A percentile compares a stretch with the other conserved stretches of the same genome.
Evolutionary conservation across 30 jellyfish, hydroid and myxozoan genomes (phyloP).

Genomic region (Catostylus mosaicus): DNA sequence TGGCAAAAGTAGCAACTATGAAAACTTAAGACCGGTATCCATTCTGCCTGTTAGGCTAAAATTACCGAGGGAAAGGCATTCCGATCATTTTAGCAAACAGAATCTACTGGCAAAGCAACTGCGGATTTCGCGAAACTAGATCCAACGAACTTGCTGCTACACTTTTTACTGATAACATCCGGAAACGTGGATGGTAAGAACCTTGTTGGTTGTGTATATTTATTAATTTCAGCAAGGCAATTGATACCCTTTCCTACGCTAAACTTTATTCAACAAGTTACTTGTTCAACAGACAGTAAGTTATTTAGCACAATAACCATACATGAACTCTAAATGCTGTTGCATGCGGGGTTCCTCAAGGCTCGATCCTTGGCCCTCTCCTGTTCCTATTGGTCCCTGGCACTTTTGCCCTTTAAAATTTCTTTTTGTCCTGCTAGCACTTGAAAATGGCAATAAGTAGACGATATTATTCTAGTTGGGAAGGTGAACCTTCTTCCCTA

Average conservation of each 20-base stretch:
- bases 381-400: slow-evolving; percentile 15
- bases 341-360: slow-evolving; percentile 43
- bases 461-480: too few species aligned
- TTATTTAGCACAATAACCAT: background rate
- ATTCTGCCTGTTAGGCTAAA: too few species aligned
- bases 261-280: background rate
- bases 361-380: slow-evolving; percentile 45
- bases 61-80: background rate
- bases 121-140: background rate
- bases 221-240: background rate
- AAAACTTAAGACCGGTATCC: too few species aligned
- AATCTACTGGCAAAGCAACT: background rate
- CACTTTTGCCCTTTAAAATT: too few species aligned
- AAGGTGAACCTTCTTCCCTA: too few species aligned
- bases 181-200: background rate
- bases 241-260: background rate
- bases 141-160: slow-evolving; percentile 1
- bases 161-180: background rate
- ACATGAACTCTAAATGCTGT: slow-evolving; percentile 1
- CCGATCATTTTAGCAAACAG: background rate
- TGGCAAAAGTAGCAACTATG: too few species aligned
- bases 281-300: background rate
- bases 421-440: too few species aligned
- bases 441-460: too few species aligned
- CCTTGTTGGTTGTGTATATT: slow-evolving; percentile 3